Evolutionary conservation across 1,140 invertebrate genomes (phyloP).

Genomic region (Macrocentrus cingulum): DNA sequence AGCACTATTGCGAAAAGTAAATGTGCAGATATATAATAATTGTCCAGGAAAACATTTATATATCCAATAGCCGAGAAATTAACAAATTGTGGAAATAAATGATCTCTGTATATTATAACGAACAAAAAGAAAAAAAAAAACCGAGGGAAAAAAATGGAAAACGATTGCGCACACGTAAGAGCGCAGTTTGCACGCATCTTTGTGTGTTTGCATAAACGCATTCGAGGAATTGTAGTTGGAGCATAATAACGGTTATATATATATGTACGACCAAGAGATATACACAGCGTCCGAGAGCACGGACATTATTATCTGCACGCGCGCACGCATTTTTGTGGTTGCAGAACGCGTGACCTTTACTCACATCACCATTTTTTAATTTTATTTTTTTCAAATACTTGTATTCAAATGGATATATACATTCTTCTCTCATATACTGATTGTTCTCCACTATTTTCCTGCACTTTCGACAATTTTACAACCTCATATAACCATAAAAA

Average conservation of each 20-base stretch:
- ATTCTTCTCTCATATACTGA: neutral
- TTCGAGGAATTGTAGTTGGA: constrained; percentile 44
- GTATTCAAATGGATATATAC: neutral
- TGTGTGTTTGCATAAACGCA: constrained; percentile 37
- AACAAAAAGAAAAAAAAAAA: neutral
- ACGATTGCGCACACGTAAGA: constrained; percentile 3
- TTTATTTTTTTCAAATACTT: neutral
- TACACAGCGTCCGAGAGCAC: constrained; percentile 9
- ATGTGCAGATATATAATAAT: too few species aligned
- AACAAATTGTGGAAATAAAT: neutral
- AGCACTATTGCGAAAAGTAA: too few species aligned
- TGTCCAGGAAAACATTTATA: too few species aligned
- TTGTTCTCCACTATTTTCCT: neutral
- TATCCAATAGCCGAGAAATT: neutral
- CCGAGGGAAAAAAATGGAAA: neutral
- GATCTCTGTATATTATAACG: neutral
- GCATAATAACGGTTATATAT: constrained; percentile 52
- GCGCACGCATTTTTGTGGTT: constrained; percentile 41
- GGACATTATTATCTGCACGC: constrained; percentile 54
- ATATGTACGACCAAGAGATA: neutral
- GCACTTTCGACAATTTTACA: too few species aligned
- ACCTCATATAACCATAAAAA: too few species aligned
- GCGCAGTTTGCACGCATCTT: constrained; percentile 18
- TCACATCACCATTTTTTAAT: constrained; percentile 26
- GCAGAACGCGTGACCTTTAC: constrained; percentile 33